A percentile compares a stretch with the other conserved stretches of the same genome.
phyloP scores from a whole-genome alignment of 2,888 invertebrate genomes.

The Heliconius charithonia region DNA sequence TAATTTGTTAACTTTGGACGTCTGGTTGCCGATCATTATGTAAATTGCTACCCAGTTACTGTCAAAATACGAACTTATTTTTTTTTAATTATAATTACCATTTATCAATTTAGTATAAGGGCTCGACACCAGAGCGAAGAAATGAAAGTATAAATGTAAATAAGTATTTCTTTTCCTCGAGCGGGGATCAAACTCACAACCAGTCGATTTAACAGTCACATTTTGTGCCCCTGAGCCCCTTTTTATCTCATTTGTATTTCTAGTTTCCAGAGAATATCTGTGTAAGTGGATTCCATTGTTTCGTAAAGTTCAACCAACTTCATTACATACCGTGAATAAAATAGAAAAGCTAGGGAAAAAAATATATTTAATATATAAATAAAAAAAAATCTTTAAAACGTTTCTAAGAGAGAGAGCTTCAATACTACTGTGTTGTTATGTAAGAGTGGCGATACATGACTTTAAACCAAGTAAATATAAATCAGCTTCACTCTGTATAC shows the following conservation, averaged over 20 bases:
- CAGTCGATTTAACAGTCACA: no score
- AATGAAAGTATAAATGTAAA: no score
- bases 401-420: neutral
- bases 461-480: neutral
- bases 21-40: neutral
- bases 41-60: neutral
- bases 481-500: no score
- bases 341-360: neutral
- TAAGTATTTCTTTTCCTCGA: no score
- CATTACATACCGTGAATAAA: neutral
- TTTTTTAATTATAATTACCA: no score
- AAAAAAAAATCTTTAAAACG: neutral
- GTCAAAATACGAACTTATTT: neutral
- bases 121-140: no score
- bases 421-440: neutral
- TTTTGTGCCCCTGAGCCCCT: no score
- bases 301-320: neutral
- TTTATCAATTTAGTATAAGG: no score
- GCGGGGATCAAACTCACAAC: no score
- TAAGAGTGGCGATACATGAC: neutral
- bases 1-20: slow-evolving; percentile 4
- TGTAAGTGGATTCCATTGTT: neutral
- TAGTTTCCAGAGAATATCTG: neutral
- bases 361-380: neutral
- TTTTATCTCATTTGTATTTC: neutral